Percentiles rank a stretch among this genome's conserved stretches.
phyloP scores from a whole-genome alignment of 30 jellyfish, hydroid and myxozoan species.

The Aurelia aurita region DNA sequence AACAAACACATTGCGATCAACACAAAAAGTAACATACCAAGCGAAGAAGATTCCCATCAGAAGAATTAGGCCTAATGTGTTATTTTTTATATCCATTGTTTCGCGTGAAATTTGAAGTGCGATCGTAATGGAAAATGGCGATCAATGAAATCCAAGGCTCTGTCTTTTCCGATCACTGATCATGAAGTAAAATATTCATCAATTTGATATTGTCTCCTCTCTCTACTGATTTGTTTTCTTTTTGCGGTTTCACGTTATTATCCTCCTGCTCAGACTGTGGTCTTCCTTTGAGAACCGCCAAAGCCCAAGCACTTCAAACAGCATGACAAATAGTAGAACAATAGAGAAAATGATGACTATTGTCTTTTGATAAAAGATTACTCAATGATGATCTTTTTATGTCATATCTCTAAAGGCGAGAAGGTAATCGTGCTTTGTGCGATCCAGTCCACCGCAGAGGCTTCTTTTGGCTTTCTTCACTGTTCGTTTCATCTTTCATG shows the following conservation, averaged over 20 bases:
- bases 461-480: too few species aligned
- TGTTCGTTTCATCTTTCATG: too few species aligned
- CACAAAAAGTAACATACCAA: neutral
- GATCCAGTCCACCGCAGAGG: too few species aligned
- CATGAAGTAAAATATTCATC: constrained; percentile 17
- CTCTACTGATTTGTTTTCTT: constrained; percentile 37
- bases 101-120: neutral
- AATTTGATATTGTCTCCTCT: constrained; percentile 15
- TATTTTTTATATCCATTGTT: neutral
- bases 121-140: neutral
- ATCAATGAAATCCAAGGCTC: neutral
- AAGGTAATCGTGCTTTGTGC: too few species aligned
- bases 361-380: too few species aligned
- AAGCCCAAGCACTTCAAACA: too few species aligned
- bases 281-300: neutral
- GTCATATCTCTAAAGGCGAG: too few species aligned
- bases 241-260: constrained; percentile 29
- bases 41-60: neutral
- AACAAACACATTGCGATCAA: too few species aligned
- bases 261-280: constrained; percentile 22
- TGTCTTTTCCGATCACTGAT: constrained; percentile 16
- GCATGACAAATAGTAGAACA: too few species aligned
- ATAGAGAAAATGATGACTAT: too few species aligned
- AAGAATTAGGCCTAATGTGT: constrained; percentile 22
- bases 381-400: too few species aligned